These are phyloP conservation scores for Morelia viridis DNA, from an alignment of 2,797 vertebrate genomes.

Conservation along the genomic window DNA sequence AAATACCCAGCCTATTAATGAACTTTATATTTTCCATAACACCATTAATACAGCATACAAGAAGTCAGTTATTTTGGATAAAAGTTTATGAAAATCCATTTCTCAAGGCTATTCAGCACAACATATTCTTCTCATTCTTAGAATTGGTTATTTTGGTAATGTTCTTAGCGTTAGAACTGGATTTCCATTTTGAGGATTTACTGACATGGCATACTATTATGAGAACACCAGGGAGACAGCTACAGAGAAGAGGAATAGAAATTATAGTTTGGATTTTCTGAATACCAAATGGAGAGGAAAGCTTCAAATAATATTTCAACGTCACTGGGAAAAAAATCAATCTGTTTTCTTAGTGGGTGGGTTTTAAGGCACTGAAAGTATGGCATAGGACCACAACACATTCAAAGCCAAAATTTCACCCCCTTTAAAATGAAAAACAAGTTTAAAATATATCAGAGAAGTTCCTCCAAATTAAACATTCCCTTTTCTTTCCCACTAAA, in stretches of 20 bases:
- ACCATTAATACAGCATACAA: conserved; percentile 60
- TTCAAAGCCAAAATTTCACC: not conserved
- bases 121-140: conserved; percentile 40
- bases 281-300: not conserved
- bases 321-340: not conserved
- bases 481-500: conserved; percentile 1
- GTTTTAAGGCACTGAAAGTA: not conserved
- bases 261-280: not conserved
- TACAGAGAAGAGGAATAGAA: not conserved
- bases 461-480: not conserved
- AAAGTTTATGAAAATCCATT: conserved; percentile 75
- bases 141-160: conserved; percentile 52
- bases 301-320: conserved; percentile 21
- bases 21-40: conserved; percentile 86
- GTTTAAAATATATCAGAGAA: not conserved
- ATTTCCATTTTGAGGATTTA: conserved; percentile 32
- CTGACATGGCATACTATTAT: not conserved
- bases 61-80: conserved; percentile 63
- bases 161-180: conserved; percentile 6
- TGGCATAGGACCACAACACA: not conserved
- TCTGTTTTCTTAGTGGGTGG: not conserved
- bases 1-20: conserved; percentile 87
- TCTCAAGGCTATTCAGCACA: conserved; percentile 55
- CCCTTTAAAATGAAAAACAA: conserved; percentile 15
- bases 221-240: conserved; percentile 1